Percentiles rank a stretch among this genome's conserved stretches.
Evolutionary conservation across 1,140 invertebrate species (phyloP).

Genomic region (Eriosoma lanigerum): DNA sequence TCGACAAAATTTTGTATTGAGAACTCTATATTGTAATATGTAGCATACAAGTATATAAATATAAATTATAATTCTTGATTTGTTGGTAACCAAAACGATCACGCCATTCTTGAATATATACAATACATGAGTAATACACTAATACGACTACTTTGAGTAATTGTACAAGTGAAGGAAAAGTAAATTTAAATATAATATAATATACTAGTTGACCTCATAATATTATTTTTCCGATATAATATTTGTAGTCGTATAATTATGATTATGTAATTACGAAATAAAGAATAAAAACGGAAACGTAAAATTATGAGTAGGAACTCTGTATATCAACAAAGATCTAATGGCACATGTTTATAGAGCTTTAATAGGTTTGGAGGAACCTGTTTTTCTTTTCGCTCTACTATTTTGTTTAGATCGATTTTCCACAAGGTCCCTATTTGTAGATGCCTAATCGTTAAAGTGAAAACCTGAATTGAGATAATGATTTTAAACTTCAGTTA

Average conservation of each 20-base stretch:
- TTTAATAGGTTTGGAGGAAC: neutral
- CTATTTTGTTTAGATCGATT: neutral
- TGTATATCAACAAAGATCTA: neutral
- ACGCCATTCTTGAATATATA: constrained; percentile 2
- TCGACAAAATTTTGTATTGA: neutral
- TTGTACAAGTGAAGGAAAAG: constrained; percentile 9
- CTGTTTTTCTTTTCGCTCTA: neutral
- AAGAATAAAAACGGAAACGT: neutral
- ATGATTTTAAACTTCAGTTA: too few relatives aligned
- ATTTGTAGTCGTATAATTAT: neutral
- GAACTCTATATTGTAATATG: too few relatives aligned
- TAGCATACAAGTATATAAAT: too few relatives aligned
- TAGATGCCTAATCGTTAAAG: neutral
- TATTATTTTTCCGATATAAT: neutral
- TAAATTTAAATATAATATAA: constrained; percentile 4
- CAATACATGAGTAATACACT: neutral
- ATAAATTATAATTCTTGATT: constrained; percentile 11
- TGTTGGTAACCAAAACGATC: neutral
- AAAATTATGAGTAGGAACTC: neutral
- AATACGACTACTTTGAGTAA: too few relatives aligned
- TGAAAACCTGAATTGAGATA: neutral
- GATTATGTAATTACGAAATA: constrained; percentile 22
- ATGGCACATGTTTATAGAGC: neutral
- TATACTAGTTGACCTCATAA: constrained; percentile 36
- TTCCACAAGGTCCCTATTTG: constrained; percentile 8